Evolutionary conservation across 2,797 vertebrate genomes (phyloP).

Genomic region (Sebastes hubbsi): DNA sequence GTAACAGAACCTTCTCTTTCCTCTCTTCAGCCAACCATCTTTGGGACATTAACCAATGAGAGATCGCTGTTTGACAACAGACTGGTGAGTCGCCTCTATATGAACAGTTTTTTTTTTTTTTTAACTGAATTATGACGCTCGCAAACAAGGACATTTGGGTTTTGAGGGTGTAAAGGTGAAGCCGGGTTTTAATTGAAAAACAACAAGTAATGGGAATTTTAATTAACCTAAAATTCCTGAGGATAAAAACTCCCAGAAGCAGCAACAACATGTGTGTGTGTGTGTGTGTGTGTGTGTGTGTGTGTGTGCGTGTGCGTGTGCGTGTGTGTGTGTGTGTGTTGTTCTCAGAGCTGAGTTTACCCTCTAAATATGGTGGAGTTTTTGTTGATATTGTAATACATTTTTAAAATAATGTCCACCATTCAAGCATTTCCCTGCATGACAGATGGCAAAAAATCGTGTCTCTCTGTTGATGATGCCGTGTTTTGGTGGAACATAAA

Average conservation of each 20-base stretch:
- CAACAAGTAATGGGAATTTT: neutral
- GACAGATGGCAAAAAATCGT: slow-evolving; percentile 20
- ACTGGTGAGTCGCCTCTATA: slow-evolving; percentile 34
- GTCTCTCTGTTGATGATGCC: slow-evolving; percentile 10
- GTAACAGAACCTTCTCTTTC: neutral
- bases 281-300: neutral
- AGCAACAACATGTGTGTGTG: slow-evolving; percentile 14
- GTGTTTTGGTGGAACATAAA: slow-evolving; percentile 15
- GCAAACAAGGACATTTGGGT: neutral
- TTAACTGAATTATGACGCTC: neutral
- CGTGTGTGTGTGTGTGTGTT: neutral
- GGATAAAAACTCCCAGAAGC: slow-evolving; percentile 10
- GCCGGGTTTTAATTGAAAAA: slow-evolving; percentile 3
- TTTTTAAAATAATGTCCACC: neutral
- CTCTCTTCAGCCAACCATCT: slow-evolving; percentile 28
- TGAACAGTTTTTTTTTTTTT: neutral
- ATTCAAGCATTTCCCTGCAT: neutral
- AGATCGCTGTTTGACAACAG: slow-evolving; percentile 17
- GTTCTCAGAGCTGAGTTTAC: neutral
- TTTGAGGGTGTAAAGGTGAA: neutral
- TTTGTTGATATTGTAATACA: neutral
- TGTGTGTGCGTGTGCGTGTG: neutral
- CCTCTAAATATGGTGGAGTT: slow-evolving; percentile 5
- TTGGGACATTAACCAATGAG: slow-evolving; percentile 33
- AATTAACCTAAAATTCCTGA: slow-evolving; percentile 9